phyloP scores from a whole-genome alignment of 1,140 invertebrate genomes.

The Stegodyphus dumicola region DNA sequence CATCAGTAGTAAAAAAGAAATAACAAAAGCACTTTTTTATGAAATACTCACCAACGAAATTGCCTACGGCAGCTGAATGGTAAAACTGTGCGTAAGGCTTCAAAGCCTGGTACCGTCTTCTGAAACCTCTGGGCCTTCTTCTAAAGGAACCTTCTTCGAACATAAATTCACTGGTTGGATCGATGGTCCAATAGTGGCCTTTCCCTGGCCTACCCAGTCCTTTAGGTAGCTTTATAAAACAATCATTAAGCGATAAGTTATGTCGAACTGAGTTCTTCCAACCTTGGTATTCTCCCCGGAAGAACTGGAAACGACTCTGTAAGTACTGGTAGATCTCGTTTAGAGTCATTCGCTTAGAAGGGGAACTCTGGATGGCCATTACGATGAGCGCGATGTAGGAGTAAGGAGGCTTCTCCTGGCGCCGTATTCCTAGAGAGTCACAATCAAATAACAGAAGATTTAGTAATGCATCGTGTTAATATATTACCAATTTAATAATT shows the following conservation, averaged over 20 bases:
- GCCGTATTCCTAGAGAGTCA: conserved; percentile 66
- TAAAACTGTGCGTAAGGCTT: conserved; percentile 69
- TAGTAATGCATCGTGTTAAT: too few species aligned
- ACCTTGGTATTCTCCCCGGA: conserved; percentile 93
- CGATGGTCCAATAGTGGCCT: conserved; percentile 98
- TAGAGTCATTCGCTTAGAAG: conserved; percentile 84
- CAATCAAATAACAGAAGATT: too few species aligned
- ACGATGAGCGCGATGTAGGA: conserved; percentile 98
- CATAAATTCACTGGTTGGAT: conserved; percentile 94
- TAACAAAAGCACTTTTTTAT: background rate
- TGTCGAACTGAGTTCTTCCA: conserved; percentile 99
- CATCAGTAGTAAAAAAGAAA: too few species aligned
- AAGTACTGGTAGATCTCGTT: conserved; percentile 93
- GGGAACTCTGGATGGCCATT: conserved; percentile 95
- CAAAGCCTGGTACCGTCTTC: conserved; percentile 84
- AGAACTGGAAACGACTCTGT: conserved; percentile 89
- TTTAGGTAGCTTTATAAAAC: conserved; percentile 95
- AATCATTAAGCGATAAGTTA: conserved; percentile 96
- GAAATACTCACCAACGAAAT: conserved; percentile 21
- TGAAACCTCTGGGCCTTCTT: conserved; percentile 89
- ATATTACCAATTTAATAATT: too few species aligned
- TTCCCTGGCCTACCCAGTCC: conserved; percentile 89
- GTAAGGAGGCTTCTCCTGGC: conserved; percentile 94
- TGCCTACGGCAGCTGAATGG: background rate
- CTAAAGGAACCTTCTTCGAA: conserved; percentile 96